These are phyloP conservation scores for Smutsia temminckii DNA, from an alignment of 2,797 vertebrate genomes.

Conservation along the genomic window DNA sequence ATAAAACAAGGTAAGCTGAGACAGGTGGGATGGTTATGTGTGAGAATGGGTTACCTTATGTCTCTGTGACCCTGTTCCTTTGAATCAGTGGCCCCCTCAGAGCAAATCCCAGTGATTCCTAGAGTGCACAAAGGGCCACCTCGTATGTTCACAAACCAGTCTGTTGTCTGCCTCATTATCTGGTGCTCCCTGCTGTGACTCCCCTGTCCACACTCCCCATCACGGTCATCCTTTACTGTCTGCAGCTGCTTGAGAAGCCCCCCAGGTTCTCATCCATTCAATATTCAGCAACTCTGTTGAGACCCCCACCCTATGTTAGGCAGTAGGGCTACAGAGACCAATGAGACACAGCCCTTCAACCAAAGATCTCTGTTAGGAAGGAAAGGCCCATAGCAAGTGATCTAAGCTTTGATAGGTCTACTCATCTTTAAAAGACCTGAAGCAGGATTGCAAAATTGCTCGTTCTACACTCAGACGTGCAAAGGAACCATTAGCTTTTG, in stretches of 20 bases:
- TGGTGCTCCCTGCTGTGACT: not conserved
- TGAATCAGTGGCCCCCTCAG: not conserved
- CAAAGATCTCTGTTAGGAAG: not conserved
- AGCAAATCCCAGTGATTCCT: not conserved
- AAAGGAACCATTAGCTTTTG: not conserved
- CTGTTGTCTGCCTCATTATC: not conserved
- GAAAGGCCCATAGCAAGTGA: not conserved
- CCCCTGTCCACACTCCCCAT: not conserved
- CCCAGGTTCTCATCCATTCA: not conserved
- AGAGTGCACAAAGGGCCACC: not conserved
- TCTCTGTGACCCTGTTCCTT: not conserved
- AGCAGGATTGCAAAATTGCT: not conserved
- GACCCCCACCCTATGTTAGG: not conserved
- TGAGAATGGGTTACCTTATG: not conserved
- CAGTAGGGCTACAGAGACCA: not conserved
- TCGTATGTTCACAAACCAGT: not conserved
- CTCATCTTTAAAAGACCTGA: not conserved
- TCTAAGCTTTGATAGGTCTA: not conserved
- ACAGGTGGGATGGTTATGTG: not conserved
- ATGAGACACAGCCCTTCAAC: not conserved
- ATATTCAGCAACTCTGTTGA: not conserved
- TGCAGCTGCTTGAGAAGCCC: not conserved
- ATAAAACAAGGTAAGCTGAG: not conserved
- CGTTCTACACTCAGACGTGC: not conserved
- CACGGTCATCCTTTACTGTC: not conserved